These are phyloP conservation scores for Pogonomyrmex californicus DNA, from an alignment of 1,140 invertebrate genomes.

Conservation along the genomic window DNA sequence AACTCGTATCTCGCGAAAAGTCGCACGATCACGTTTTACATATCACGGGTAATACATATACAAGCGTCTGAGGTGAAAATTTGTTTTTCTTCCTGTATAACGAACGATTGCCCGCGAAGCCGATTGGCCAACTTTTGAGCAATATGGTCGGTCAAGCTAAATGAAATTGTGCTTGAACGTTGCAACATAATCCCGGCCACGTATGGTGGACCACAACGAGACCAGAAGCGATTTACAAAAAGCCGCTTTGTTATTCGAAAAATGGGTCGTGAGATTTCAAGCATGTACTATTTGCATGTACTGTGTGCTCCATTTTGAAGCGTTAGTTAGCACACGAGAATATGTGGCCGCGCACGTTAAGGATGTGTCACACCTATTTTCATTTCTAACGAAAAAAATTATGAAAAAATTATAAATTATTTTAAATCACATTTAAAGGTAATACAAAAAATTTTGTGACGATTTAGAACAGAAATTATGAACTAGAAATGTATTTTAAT, in stretches of 20 bases:
- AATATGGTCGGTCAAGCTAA: conserved; percentile 10
- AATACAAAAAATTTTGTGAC: no score
- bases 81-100: neutral
- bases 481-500: no score
- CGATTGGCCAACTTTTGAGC: conserved; percentile 26
- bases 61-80: neutral
- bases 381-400: neutral
- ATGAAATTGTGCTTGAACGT: conserved; percentile 30
- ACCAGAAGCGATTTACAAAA: neutral
- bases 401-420: no score
- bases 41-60: neutral
- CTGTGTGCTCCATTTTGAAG: neutral
- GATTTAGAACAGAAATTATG: no score
- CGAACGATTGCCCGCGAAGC: neutral
- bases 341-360: neutral
- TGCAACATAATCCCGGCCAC: conserved; percentile 17
- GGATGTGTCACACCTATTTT: neutral
- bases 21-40: neutral
- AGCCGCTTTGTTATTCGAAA: neutral
- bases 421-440: no score
- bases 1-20: neutral
- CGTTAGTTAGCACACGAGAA: neutral
- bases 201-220: neutral
- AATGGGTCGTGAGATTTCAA: neutral
- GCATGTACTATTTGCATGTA: neutral